A percentile compares a stretch with the other conserved stretches of the same genome.
phyloP scores from a whole-genome alignment of 2,113 vertebrate species.

The Rhea pennata region DNA sequence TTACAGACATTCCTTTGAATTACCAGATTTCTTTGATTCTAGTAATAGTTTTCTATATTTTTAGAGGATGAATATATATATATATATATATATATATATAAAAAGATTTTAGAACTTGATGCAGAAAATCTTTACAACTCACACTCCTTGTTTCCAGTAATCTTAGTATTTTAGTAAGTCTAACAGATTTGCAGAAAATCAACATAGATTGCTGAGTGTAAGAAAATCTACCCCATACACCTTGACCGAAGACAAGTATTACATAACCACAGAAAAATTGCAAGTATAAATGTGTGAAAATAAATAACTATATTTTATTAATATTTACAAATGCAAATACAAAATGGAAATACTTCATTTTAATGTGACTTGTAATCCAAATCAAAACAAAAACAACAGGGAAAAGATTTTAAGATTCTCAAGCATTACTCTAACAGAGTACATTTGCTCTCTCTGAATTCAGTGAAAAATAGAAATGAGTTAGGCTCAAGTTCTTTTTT shows the following conservation, averaged over 20 bases:
- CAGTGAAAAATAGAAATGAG: not conserved
- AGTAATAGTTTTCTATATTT: not conserved
- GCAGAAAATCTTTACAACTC: not conserved
- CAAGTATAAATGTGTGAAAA: not conserved
- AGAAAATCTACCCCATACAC: not conserved
- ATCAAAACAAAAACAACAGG: not conserved
- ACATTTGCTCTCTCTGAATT: not conserved
- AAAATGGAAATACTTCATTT: not conserved
- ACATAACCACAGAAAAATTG: not conserved
- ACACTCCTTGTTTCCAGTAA: not conserved
- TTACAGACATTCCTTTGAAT: not conserved
- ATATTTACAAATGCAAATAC: not conserved
- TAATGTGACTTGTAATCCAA: not conserved
- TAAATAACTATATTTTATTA: not conserved
- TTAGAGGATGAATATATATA: not conserved
- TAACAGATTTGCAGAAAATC: not conserved
- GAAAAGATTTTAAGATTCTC: not conserved
- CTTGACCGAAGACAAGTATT: not conserved
- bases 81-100: not conserved
- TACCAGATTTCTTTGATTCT: not conserved
- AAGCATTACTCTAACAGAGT: not conserved
- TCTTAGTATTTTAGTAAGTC: not conserved
- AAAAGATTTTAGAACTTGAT: not conserved
- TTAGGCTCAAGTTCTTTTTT: not conserved
- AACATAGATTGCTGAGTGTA: not conserved